Percentiles rank a stretch among this genome's conserved stretches.
These are phyloP conservation scores for Podilymbus podiceps DNA, from an alignment of 2,113 vertebrate genomes.

Conservation along the genomic window DNA sequence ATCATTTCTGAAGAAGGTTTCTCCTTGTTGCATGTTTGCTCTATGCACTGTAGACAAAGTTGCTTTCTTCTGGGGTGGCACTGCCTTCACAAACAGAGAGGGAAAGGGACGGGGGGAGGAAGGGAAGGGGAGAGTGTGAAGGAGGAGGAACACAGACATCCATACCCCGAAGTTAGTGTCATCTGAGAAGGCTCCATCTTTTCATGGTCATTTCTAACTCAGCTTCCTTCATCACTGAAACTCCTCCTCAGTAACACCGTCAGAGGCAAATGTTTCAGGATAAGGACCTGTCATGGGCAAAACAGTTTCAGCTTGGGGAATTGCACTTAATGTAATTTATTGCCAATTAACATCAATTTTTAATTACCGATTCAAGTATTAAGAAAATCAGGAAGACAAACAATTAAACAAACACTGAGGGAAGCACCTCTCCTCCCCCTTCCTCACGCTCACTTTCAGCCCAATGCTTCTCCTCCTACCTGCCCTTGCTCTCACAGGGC, in stretches of 20 bases:
- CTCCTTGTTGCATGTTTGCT: neutral
- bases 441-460: neutral
- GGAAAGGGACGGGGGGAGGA: neutral
- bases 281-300: neutral
- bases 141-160: neutral
- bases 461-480: neutral
- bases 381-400: neutral
- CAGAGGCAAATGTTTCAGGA: neutral
- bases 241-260: neutral
- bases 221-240: neutral
- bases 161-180: neutral
- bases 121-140: neutral
- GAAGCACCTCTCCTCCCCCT: neutral
- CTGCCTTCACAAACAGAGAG: neutral
- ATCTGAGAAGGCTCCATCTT: neutral
- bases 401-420: neutral
- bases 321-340: slow-evolving; percentile 4
- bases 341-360: neutral
- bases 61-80: neutral
- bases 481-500: neutral
- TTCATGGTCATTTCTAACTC: neutral
- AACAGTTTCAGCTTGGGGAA: neutral
- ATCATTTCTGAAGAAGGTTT: neutral
- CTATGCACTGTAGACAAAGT: neutral
- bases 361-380: neutral